Evolutionary conservation across 2,888 invertebrate species (phyloP).

Genomic region (Timema podura): DNA sequence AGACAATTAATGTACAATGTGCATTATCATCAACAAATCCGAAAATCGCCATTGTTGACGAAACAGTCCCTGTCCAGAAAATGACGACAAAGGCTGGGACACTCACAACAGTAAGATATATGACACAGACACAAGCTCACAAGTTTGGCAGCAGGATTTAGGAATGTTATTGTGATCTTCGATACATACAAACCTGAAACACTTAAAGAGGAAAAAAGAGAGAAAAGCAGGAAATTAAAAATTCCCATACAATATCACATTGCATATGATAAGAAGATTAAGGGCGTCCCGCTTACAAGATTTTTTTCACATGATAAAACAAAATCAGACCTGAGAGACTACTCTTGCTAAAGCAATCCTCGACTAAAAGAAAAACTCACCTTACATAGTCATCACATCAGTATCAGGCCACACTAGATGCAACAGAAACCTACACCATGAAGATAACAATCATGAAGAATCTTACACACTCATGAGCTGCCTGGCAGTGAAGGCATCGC

Average conservation of each 20-base stretch:
- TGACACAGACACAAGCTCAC: not conserved
- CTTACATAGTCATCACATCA: not conserved
- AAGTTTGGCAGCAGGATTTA: not conserved
- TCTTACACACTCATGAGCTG: not conserved
- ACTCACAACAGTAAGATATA: not conserved
- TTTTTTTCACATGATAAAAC: not conserved
- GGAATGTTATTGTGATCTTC: not conserved
- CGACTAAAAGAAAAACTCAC: not conserved
- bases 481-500: not conserved
- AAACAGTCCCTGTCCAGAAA: not conserved
- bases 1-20: not conserved
- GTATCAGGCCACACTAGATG: not conserved
- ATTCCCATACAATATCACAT: not conserved
- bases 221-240: not conserved
- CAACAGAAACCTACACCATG: not conserved
- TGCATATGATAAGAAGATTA: constrained; percentile 1
- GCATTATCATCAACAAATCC: not conserved
- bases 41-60: not conserved
- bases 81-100: not conserved
- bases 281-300: not conserved
- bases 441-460: constrained; percentile 10
- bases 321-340: not conserved
- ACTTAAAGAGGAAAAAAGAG: not conserved
- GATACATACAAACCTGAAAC: constrained; percentile 1
- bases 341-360: not conserved